Evolutionary conservation across 2,888 invertebrate species (phyloP), one percentile per base, ranked within the genome.

Genomic region (Drosophila putrida): DNA sequence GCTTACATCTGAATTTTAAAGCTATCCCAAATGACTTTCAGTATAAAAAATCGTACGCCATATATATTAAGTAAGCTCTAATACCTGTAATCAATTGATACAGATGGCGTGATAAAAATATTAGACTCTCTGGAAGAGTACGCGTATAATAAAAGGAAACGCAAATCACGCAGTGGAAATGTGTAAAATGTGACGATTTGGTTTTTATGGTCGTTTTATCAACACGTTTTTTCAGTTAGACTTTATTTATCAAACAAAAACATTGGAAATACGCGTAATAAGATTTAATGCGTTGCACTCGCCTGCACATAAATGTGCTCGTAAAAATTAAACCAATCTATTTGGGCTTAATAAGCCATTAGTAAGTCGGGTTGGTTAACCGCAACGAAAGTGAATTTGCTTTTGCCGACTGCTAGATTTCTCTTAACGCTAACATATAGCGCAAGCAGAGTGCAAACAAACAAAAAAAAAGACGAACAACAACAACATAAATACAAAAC

Each of bases 321-420:
- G 55, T 74, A 68, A 68, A 67, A 77, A 65, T 70, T 75, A 84
- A 83, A 68, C 58, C 85, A 78, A 87, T 85, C 85, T 80, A 82
- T 82, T 83, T 85, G 85, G 80, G 82, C 66, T 84, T 84, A 84
- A 84, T 87, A 87, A 84, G 83, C 88, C 80, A 87, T 84, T 82
- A 88, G 83, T 87, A 74, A 82, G 85, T 71, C 78, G 71, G 60
- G 83, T 85, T 84, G 82, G 88, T 85, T 88, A 88, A 73, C 84
- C 84, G 84, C 88, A 85, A 85, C 72, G 86, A 85, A 84, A 84
- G 88, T 82, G 86, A 88, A 80, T 82, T 85, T 66, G 66, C 54
- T 76, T 68, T 78, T 60, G 50, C 62, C 58, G 44, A 25, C 55
- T 64, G 54, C 39, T 73, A 71, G 83, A 87, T 84, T 84, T 84